Conservation (phyloP, 2,888 invertebrate genomes). For the Noctua janthina region DNA sequence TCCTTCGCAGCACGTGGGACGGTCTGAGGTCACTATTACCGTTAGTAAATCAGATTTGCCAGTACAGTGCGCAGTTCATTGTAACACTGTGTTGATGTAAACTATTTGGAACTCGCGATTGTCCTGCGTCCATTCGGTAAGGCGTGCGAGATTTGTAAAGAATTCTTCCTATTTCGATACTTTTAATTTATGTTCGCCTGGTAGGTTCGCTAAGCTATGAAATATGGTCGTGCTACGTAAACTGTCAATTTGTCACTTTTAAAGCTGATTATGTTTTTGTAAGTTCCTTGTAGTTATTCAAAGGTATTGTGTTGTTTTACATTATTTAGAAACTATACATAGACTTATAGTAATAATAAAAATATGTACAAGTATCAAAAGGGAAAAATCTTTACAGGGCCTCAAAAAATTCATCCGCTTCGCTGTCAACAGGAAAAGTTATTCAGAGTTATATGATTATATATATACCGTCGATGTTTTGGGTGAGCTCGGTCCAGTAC, state of each 20-base stretch:
- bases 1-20: slow-evolving; percentile 65
- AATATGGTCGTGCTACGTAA: neutral
- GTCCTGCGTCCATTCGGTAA: slow-evolving; percentile 40
- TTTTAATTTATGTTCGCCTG: neutral
- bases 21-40: slow-evolving; percentile 70
- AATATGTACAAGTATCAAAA: neutral
- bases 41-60: slow-evolving; percentile 62
- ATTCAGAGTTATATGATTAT: neutral
- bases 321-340: neutral
- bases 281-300: neutral
- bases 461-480: neutral
- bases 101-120: slow-evolving; percentile 47
- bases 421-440: neutral
- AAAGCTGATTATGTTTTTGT: neutral
- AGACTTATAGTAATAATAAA: neutral
- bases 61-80: slow-evolving; percentile 54
- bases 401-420: neutral
- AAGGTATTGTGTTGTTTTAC: neutral
- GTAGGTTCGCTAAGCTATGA: neutral
- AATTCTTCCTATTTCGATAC: neutral
- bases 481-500: neutral
- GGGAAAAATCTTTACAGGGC: neutral
- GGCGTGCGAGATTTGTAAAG: slow-evolving; percentile 10
- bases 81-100: slow-evolving; percentile 42
- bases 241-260: neutral